phyloP scores from a whole-genome alignment of 2,113 vertebrate species.

The Protobothrops mucrosquamatus region DNA sequence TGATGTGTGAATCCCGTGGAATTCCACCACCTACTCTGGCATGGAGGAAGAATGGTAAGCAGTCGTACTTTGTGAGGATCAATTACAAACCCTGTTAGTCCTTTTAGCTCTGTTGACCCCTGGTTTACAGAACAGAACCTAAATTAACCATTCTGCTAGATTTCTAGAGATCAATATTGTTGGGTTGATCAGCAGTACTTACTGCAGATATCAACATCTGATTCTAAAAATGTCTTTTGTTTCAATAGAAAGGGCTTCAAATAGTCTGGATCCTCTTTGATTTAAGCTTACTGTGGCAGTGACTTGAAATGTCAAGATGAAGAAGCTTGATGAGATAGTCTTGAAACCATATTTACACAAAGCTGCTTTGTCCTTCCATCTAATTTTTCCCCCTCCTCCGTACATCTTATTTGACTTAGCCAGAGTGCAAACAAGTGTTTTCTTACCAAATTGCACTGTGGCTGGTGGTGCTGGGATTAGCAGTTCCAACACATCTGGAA shows the following conservation, averaged over 20 bases:
- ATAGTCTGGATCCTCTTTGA: neutral
- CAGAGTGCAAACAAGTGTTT: neutral
- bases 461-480: neutral
- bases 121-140: neutral
- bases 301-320: neutral
- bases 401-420: neutral
- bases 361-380: neutral
- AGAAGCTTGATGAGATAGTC: neutral
- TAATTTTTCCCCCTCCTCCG: no score
- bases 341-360: neutral
- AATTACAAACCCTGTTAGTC: neutral
- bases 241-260: neutral
- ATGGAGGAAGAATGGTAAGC: conserved; percentile 89
- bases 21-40: conserved; percentile 88
- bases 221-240: neutral
- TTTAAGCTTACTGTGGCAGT: neutral
- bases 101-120: neutral
- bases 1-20: conserved; percentile 92
- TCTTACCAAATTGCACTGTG: neutral
- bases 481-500: neutral
- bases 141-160: neutral
- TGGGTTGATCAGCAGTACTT: neutral
- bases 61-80: neutral
- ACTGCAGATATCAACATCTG: neutral
- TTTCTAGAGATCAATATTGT: neutral